phyloP scores from a whole-genome alignment of 2,113 vertebrate genomes.

The Ammodytes marinus region DNA sequence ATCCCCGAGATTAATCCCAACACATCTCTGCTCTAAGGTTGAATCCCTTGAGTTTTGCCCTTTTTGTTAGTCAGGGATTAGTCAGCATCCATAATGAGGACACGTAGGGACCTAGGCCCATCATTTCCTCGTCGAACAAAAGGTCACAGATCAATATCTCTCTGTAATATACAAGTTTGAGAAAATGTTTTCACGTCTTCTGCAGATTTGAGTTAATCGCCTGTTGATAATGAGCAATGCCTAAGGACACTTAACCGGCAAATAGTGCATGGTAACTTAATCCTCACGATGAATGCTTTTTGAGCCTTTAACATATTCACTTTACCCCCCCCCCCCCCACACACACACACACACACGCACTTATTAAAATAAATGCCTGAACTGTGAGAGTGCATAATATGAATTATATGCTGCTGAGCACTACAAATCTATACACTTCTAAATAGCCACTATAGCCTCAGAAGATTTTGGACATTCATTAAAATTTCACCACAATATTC shows the following conservation, averaged over 20 bases:
- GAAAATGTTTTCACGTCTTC: constrained; percentile 35
- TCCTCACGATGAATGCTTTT: neutral
- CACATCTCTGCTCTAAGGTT: constrained; percentile 11
- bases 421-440: constrained; percentile 6
- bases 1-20: neutral
- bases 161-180: constrained; percentile 7
- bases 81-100: constrained; percentile 60
- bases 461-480: neutral
- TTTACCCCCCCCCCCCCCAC: too few species aligned
- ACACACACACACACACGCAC: too few species aligned
- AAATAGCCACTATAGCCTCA: neutral
- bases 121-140: constrained; percentile 61
- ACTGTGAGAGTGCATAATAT: neutral
- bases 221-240: constrained; percentile 37
- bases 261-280: neutral
- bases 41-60: constrained; percentile 48
- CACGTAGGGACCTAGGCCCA: constrained; percentile 49
- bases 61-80: constrained; percentile 65
- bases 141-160: constrained; percentile 68
- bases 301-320: neutral
- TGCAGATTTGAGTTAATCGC: constrained; percentile 35
- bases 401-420: constrained; percentile 6
- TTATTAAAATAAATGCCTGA: neutral
- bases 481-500: neutral
- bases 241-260: neutral